Evolutionary conservation across 37 sponge, comb jelly and placozoan genomes (phyloP), one percentile per base, ranked within the genome.

Genomic region (Dysidea cf. avara): DNA sequence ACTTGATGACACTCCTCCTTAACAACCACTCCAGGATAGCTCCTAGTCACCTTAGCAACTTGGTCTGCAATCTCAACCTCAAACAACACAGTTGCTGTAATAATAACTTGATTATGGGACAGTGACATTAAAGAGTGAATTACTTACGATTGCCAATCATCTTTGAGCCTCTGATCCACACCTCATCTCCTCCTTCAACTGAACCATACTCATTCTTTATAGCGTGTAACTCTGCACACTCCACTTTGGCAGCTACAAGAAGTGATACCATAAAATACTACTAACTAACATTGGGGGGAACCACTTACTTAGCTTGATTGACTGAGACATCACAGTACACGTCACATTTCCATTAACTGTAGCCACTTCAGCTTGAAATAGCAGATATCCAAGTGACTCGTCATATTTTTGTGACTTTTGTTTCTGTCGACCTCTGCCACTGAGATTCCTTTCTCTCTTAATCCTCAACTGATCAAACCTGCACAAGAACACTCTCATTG

Each of bases 381-480:
- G 54, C 18, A 90, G 85, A 24, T 71, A 56, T 16, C 85, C 90
- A 21, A 68, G 28, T 35, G 84, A 81, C 33, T 80, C 80, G 50
- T 56, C 68, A 17, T 64, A 68, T 17, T 64, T 81, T 25, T 73
- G 61, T 0, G 60, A 39, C 39, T 64, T 62, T 34, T 52, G 66
- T 38, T 72, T 63, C 2, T 70, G 65, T 1, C 51, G 56, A 9
- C 69, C 62, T 43, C 72, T 83, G 11, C 30, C 24, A 20, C 25
- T 16, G 16, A 11, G 39, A 24, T 39, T 72, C 14, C 46, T 49
- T 3, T 78, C 73, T 18, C 22, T 53, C 37, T 73, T 84, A 46
- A 93, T 84, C 0, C 93, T 47, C 72, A 93, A 53, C 40, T 88
- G 76, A 36, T 83, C 85, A 76, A 87, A 87, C 46, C 93, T 93